phyloP scores from a whole-genome alignment of 2,888 invertebrate genomes.

The Sericinus montela region DNA sequence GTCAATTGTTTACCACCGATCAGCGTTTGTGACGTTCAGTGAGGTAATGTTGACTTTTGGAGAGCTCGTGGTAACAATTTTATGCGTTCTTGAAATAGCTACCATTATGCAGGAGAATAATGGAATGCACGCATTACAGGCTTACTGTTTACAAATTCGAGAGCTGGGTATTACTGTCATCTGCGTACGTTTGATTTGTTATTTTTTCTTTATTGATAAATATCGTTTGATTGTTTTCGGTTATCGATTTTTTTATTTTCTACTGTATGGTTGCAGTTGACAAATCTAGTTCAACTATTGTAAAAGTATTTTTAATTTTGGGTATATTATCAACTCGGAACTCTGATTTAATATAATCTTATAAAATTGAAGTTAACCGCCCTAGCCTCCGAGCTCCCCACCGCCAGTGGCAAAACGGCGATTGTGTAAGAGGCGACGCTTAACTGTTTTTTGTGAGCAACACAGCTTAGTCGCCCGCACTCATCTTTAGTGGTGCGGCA shows the following conservation, averaged over 20 bases:
- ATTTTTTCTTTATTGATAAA: no score
- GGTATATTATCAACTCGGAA: no score
- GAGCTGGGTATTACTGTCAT: not conserved
- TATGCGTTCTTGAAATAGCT: constrained; percentile 41
- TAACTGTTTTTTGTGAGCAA: constrained; percentile 39
- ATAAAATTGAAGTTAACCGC: not conserved
- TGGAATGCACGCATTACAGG: constrained; percentile 11
- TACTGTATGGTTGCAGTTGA: no score
- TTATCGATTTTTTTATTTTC: no score
- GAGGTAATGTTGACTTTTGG: constrained; percentile 44
- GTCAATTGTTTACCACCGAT: constrained; percentile 46
- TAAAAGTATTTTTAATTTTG: no score
- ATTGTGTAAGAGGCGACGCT: constrained; percentile 42
- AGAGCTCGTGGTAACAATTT: constrained; percentile 28
- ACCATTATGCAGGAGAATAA: constrained; percentile 21
- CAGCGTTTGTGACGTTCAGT: constrained; percentile 39
- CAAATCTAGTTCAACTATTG: no score
- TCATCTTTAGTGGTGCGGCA: constrained; percentile 37
- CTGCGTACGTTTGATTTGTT: no score
- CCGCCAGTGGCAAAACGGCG: constrained; percentile 19
- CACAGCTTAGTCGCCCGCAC: constrained; percentile 37
- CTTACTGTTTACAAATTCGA: constrained; percentile 10
- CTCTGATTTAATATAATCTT: no score
- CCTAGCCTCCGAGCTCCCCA: constrained; percentile 7
- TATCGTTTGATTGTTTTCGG: no score